Evolutionary conservation across 2,888 invertebrate genomes (phyloP), one percentile per base, ranked within the genome.

Genomic region (Coenonympha arcania): DNA sequence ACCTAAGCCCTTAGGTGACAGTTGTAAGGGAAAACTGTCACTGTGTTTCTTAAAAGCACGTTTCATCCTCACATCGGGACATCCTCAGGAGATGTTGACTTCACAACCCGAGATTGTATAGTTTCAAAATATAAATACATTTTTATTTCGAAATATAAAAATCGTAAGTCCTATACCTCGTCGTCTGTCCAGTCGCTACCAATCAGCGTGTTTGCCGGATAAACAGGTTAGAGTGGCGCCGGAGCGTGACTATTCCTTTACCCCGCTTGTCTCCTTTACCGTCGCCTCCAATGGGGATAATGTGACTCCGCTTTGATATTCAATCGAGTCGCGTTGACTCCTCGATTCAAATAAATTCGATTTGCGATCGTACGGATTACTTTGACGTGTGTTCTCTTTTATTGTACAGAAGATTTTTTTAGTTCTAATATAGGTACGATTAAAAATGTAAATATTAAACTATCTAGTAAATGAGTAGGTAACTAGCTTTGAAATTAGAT

Each of bases 131-230:
- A n/a, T n/a, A n/a, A n/a, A n/a, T n/a, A n/a, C n/a, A n/a, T n/a
- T n/a, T n/a, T n/a, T n/a, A n/a, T n/a, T n/a, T n/a, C n/a, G n/a
- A n/a, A n/a, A n/a, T n/a, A n/a, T n/a, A n/a, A n/a, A n/a, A n/a
- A n/a, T n/a, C n/a, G n/a, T n/a, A n/a, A n/a, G n/a, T n/a, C n/a
- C n/a, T n/a, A n/a, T n/a, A n/a, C n/a, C n/a, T 60, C 60, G 60
- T 61, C 60, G 62, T 63, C 64, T 57, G 65, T 64, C 59, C 64
- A 61, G 64, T 67, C 68, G 71, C 66, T 73, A 66, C 72, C 79
- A 78, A 79, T 79, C 79, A 78, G 65, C 64, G 70, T 72, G 63
- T 73, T 74, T 75, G 71, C 63, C 68, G 55, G 62, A 68, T 75
- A 78, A 79, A 66, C 59, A 66, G 61, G 76, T 79, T 79, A 79